Percentiles rank a stretch among this genome's conserved stretches.
Conservation (phyloP, 2,888 invertebrate species). For the Drosophila demipolita region DNA sequence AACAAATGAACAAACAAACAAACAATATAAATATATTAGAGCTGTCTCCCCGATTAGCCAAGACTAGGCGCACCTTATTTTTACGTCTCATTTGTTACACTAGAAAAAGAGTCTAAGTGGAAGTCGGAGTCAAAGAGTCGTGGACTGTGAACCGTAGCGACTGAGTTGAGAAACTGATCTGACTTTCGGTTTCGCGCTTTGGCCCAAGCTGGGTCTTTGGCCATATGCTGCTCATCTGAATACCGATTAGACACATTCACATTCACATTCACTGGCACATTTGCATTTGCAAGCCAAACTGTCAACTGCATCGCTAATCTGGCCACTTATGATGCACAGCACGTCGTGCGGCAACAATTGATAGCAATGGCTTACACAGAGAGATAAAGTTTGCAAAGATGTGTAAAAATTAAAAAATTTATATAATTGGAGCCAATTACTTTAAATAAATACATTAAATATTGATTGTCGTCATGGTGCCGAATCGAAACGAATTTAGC, state of each 20-base stretch:
- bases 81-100: conserved; percentile 64
- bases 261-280: conserved; percentile 5
- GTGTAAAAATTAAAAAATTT: neutral
- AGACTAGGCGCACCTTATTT: conserved; percentile 56
- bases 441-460: neutral
- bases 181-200: conserved; percentile 76
- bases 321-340: conserved; percentile 56
- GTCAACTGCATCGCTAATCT: conserved; percentile 47
- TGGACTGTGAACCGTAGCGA: conserved; percentile 73
- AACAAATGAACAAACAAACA: conserved; percentile 4
- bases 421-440: neutral
- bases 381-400: neutral
- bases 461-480: neutral
- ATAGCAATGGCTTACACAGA: conserved; percentile 16
- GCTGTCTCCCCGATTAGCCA: conserved; percentile 53
- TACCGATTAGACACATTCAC: conserved; percentile 70
- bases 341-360: conserved; percentile 54
- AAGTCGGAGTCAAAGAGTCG: neutral
- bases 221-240: conserved; percentile 72
- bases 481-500: neutral
- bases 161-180: conserved; percentile 77
- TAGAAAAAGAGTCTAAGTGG: conserved; percentile 44
- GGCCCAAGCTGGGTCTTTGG: conserved; percentile 34
- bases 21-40: conserved; percentile 1
- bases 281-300: conserved; percentile 38